Evolutionary conservation across 2,888 invertebrate species (phyloP).

Genomic region (Chaetoderma sp.): DNA sequence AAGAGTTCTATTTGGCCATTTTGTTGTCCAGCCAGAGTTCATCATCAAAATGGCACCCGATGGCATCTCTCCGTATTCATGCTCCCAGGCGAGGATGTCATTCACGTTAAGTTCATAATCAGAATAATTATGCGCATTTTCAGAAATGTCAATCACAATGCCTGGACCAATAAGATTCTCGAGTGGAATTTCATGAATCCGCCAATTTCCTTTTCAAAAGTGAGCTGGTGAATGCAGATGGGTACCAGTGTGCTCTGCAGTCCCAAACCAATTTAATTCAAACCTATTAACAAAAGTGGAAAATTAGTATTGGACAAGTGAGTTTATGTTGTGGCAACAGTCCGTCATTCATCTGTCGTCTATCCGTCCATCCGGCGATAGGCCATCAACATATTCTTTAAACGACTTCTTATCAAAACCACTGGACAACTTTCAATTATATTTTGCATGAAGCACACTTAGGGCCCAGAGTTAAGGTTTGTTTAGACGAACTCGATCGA

Average conservation of each 20-base stretch:
- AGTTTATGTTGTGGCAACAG: no score
- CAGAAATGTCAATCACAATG: slow-evolving; percentile 23
- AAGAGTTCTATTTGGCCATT: slow-evolving; percentile 6
- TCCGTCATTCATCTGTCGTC: no score
- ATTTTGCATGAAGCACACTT: no score
- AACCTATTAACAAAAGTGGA: slow-evolving; percentile 63
- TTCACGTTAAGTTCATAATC: slow-evolving; percentile 17
- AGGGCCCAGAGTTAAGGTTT: no score
- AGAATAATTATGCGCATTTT: slow-evolving; percentile 5
- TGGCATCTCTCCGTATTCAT: slow-evolving; percentile 19
- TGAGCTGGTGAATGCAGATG: slow-evolving; percentile 78
- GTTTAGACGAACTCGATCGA: no score
- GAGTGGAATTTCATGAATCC: slow-evolving; percentile 61
- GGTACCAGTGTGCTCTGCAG: slow-evolving; percentile 76
- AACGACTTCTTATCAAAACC: no score
- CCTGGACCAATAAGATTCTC: slow-evolving; percentile 22
- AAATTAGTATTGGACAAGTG: no score
- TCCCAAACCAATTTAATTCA: slow-evolving; percentile 72
- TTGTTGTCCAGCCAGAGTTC: slow-evolving; percentile 18
- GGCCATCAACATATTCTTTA: no score
- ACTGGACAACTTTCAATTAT: no score
- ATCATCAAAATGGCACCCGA: slow-evolving; percentile 20
- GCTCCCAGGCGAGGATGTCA: slow-evolving; percentile 23
- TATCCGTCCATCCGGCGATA: no score
- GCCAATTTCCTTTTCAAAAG: slow-evolving; percentile 71